Evolutionary conservation across 2,888 invertebrate species (phyloP).

Genomic region (Smittia aterrima): DNA sequence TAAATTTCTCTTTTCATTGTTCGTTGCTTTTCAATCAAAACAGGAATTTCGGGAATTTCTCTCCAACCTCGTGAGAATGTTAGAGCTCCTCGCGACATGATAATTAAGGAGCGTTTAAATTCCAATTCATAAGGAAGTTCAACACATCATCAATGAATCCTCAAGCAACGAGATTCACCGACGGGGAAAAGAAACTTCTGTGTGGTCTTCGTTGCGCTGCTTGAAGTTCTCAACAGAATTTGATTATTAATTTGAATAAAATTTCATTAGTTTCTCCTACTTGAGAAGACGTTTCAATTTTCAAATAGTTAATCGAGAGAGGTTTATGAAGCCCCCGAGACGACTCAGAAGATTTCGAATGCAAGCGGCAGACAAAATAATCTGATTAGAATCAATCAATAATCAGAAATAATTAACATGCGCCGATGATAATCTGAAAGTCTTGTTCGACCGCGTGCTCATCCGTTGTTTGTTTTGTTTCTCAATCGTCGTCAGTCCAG

Average conservation of each 20-base stretch:
- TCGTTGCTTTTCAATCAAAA: neutral
- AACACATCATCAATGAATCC: neutral
- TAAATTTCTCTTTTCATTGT: neutral
- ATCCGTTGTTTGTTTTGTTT: conserved; percentile 10
- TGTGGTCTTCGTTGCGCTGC: conserved; percentile 32
- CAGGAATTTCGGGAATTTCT: conserved; percentile 2
- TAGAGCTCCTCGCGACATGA: neutral
- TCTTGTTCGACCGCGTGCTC: conserved; percentile 23
- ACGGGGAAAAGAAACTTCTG: conserved; percentile 5
- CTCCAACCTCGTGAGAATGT: neutral
- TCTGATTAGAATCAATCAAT: conserved; percentile 40
- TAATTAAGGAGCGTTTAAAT: conserved; percentile 23
- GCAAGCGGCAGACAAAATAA: neutral
- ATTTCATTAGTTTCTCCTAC: conserved; percentile 35
- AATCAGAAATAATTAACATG: conserved; percentile 40
- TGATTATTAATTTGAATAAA: conserved; percentile 41
- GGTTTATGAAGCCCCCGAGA: neutral
- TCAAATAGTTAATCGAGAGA: neutral
- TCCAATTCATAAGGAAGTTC: conserved; percentile 5
- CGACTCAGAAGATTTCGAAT: neutral
- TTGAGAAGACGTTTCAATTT: conserved; percentile 7
- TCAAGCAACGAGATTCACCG: conserved; percentile 4
- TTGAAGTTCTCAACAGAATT: conserved; percentile 23
- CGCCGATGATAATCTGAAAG: conserved; percentile 19
- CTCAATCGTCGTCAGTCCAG: neutral